Evolutionary conservation across 2,797 vertebrate species (phyloP).

Genomic region (Spinibarbus caldwelli): DNA sequence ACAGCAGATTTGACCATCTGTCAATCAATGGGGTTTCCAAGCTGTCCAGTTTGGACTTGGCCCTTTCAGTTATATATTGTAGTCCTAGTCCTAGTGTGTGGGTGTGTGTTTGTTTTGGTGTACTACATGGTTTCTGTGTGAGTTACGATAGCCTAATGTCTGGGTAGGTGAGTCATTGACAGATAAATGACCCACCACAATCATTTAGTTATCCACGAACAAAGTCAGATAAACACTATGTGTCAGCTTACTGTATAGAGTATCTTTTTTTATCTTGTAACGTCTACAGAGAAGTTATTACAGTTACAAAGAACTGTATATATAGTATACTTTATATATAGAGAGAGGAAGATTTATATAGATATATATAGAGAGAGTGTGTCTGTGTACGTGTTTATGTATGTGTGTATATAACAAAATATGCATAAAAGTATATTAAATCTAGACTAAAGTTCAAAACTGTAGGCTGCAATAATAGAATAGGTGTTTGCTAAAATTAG

Average conservation of each 20-base stretch:
- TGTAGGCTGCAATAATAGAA: too few relatives aligned
- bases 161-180: constrained; percentile 6
- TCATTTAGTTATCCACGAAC: constrained; percentile 12
- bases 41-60: constrained; percentile 30
- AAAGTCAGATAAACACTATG: background rate
- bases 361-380: background rate
- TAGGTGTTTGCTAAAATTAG: background rate
- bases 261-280: background rate
- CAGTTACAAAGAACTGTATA: background rate
- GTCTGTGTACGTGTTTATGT: background rate
- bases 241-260: background rate
- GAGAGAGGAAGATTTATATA: background rate
- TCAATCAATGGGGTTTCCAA: constrained; percentile 53
- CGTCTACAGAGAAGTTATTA: background rate
- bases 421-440: background rate
- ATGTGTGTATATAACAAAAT: background rate
- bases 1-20: constrained; percentile 55
- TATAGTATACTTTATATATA: background rate
- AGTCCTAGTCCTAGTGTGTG: background rate
- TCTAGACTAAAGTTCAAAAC: background rate
- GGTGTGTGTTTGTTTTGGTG: constrained; percentile 25
- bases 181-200: background rate
- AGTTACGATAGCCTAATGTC: background rate
- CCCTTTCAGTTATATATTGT: background rate
- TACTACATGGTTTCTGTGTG: background rate